Base-by-base conservation (phyloP, 1,140 invertebrate species). In the Capitella teleta region DNA sequence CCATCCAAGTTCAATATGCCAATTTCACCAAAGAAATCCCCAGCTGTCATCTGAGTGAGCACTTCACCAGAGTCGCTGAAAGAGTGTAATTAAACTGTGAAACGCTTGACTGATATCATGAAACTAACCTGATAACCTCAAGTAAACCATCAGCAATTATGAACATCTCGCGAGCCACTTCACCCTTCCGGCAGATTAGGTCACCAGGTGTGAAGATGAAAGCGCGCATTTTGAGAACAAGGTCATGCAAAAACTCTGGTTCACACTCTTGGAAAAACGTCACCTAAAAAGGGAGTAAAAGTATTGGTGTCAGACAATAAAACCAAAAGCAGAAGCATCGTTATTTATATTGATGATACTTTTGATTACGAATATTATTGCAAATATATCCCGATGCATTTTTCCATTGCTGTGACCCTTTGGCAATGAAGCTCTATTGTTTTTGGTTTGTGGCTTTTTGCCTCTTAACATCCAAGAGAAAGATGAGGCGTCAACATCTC, bases 11-110 rank as follows among this genome's bases (percentile, higher is more conserved):
- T 95, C 0, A 97, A 78, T 57, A 97, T 95, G 28, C 91, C 92
- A 59, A 97, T 97, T 75, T 97, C 92, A 5, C 92, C 92, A 63
- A 97, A 97, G 74, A 96, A 97, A 71, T 96, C 91, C 0, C 92
- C 92, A 12, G 91, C 87, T 64, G 91, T 87, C 90, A 97, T 95
- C 40, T 88, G 90, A 0, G 91, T 94, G 8, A 96, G 72, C 0
- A 97, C 87, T 63, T 85, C 80, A 2, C 90, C 90, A 28, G 83
- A 85, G 69, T 95, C 91, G 64, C 90, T 95, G 60, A 5, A 65
- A 57, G 47, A 10, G 25, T 5, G 10, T 12, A 24, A 40, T 4
- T 24, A 10, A 40, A 3, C 25, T 6, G 38, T 18, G 8, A 40
- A 5, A 3, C n/a, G 8, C 25, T 40, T 18, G 6, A 40, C 6